These are phyloP conservation scores for Drosophila subobscura DNA, from an alignment of 1,140 invertebrate genomes.

Conservation along the genomic window DNA sequence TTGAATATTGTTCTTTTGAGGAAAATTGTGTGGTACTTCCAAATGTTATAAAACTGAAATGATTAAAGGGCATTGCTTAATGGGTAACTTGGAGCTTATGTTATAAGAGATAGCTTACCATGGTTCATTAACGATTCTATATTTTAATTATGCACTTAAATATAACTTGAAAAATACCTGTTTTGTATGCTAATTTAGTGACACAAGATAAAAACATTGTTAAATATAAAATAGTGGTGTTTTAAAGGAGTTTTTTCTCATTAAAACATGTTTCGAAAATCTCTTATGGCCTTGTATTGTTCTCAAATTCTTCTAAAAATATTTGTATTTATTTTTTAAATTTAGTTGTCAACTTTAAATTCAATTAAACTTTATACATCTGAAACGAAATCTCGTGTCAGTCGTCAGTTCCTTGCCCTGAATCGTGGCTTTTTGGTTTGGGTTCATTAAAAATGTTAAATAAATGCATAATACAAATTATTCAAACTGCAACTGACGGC, in stretches of 20 bases:
- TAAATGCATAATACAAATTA: conserved; percentile 67
- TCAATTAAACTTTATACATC: not conserved
- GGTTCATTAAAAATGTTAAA: conserved; percentile 71
- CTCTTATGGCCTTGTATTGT: too few relatives aligned
- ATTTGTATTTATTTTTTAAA: not conserved
- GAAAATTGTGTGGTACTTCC: conserved; percentile 59
- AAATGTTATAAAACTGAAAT: too few relatives aligned
- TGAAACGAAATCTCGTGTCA: not conserved
- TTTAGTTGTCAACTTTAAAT: not conserved
- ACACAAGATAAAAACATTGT: too few relatives aligned
- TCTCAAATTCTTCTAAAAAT: too few relatives aligned
- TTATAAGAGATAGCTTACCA: conserved; percentile 16
- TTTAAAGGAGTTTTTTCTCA: not conserved
- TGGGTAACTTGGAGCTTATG: conserved; percentile 10
- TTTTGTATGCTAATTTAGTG: not conserved
- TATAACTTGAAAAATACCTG: too few relatives aligned
- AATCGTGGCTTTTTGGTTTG: conserved; percentile 34
- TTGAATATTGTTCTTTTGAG: not conserved
- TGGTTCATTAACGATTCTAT: too few relatives aligned
- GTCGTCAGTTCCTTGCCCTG: conserved; percentile 20
- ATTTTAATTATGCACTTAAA: too few relatives aligned
- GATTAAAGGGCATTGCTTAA: not conserved
- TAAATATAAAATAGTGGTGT: not conserved
- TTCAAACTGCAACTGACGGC: conserved; percentile 56
- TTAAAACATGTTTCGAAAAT: too few relatives aligned